Evolutionary conservation across 2,888 invertebrate species (phyloP).

Genomic region (Scrobipalpa atriplicella): DNA sequence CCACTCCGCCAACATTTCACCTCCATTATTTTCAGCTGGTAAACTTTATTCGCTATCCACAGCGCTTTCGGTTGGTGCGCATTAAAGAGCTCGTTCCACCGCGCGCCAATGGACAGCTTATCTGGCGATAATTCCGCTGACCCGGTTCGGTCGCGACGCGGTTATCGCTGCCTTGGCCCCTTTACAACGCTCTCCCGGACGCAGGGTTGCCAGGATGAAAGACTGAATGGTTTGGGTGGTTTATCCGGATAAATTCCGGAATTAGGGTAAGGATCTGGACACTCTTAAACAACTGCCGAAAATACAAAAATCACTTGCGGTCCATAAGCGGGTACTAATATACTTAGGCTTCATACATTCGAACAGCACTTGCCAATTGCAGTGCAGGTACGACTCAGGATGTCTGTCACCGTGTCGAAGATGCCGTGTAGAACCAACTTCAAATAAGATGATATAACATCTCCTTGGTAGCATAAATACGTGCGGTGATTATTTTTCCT

Average conservation of each 20-base stretch:
- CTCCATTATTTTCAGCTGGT: not conserved
- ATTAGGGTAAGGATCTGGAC: too few species aligned
- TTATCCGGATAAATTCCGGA: not conserved
- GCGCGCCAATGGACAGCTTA: slow-evolving; percentile 16
- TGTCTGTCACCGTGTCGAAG: too few species aligned
- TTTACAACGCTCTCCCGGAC: slow-evolving; percentile 1
- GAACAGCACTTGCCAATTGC: too few species aligned
- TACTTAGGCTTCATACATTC: too few species aligned
- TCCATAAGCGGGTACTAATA: too few species aligned
- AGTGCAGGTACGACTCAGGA: too few species aligned
- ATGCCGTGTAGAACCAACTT: too few species aligned
- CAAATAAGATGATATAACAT: too few species aligned
- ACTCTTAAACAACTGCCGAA: too few species aligned
- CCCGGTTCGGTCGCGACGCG: slow-evolving; percentile 14
- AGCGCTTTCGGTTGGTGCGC: not conserved
- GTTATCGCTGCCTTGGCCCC: slow-evolving; percentile 9
- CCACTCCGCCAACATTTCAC: not conserved
- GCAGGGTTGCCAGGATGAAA: not conserved
- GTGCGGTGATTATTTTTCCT: not conserved
- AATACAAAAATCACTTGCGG: too few species aligned
- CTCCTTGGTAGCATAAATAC: too few species aligned
- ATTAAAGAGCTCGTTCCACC: slow-evolving; percentile 5
- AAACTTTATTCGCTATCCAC: slow-evolving; percentile 7
- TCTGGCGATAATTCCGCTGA: slow-evolving; percentile 16
- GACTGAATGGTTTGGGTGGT: not conserved